Percentiles rank a stretch among this genome's conserved stretches.
These are phyloP conservation scores for Corapipo altera DNA, from an alignment of 2,113 vertebrate genomes.

Conservation along the genomic window DNA sequence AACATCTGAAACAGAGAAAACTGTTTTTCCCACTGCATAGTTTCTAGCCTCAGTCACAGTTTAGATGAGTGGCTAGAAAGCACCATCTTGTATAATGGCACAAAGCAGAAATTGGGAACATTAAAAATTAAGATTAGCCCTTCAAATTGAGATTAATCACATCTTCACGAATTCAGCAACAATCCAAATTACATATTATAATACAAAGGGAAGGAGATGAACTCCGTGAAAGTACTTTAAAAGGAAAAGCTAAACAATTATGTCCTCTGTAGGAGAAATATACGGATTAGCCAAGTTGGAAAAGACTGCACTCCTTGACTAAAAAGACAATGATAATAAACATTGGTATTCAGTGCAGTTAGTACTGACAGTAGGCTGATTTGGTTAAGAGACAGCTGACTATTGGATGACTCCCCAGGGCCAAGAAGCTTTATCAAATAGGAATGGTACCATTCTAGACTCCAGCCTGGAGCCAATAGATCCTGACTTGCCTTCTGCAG, in stretches of 20 bases:
- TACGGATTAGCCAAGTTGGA: neutral
- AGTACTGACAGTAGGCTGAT: neutral
- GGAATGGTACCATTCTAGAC: neutral
- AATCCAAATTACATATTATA: neutral
- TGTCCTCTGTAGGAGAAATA: neutral
- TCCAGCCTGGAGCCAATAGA: neutral
- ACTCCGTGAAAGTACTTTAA: neutral
- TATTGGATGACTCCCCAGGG: neutral
- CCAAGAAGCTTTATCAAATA: neutral
- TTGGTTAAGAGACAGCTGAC: neutral
- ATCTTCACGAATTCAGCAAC: neutral
- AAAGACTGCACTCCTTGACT: neutral
- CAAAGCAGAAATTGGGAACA: neutral
- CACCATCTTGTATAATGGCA: neutral
- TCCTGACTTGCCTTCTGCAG: neutral
- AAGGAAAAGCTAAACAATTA: neutral
- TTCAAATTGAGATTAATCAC: neutral
- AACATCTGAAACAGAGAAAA: neutral
- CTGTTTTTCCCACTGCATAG: neutral
- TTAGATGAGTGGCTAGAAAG: neutral
- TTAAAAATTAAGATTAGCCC: neutral
- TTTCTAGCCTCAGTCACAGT: neutral
- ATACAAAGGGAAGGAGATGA: neutral
- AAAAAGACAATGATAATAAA: neutral
- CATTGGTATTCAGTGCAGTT: neutral